Base-by-base conservation (phyloP, 2,113 vertebrate species). In the Poecilia latipinna region DNA sequence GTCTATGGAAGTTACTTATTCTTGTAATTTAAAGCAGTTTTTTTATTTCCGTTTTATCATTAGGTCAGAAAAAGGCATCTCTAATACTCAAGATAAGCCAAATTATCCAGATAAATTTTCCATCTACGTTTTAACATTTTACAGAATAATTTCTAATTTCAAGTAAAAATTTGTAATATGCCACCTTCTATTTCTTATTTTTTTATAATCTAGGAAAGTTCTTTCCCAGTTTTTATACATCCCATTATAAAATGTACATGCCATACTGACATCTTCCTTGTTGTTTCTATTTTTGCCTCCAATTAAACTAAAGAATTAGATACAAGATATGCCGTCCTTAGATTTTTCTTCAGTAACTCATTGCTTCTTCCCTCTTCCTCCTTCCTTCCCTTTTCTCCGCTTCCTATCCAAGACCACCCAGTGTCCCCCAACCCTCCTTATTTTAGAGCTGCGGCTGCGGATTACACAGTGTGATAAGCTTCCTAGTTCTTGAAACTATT, bases 391-490 rank as follows among this genome's bases (percentile, higher is more conserved):
- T 92, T 86, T 89, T 82, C 85, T 84, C 83, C 57, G 51, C 70
- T 82, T 28, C 85, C 79, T 81, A 74, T 76, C 82, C 71, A 73
- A 48, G 78, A 73, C 79, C 85, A 75, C 87, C 83, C 13, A 10
- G 65, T 51, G 86, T 77, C 33, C 48, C 63, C 63, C 17, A 22
- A 7, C 32, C 37, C 37, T 12, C 74, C n/a, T n/a, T n/a, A 87
- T 85, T 83, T 84, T 86, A 80, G 70, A 89, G 82, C 84, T 89
- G 87, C 70, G 80, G 77, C 91, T 88, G 78, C n/a, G 82, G 95
- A 95, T 96, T 94, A 94, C 75, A 83, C 75, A 92, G 94, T 93
- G 94, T 95, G 93, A 94, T 96, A 96, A 96, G 89, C 94, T 89
- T 86, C 94, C 94, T 93, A 93, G 94, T 93, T 93, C 88, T 94